Evolutionary conservation across 2,797 vertebrate genomes (phyloP), one percentile per base, ranked within the genome.

Genomic region (Poeciliopsis presidionis): DNA sequence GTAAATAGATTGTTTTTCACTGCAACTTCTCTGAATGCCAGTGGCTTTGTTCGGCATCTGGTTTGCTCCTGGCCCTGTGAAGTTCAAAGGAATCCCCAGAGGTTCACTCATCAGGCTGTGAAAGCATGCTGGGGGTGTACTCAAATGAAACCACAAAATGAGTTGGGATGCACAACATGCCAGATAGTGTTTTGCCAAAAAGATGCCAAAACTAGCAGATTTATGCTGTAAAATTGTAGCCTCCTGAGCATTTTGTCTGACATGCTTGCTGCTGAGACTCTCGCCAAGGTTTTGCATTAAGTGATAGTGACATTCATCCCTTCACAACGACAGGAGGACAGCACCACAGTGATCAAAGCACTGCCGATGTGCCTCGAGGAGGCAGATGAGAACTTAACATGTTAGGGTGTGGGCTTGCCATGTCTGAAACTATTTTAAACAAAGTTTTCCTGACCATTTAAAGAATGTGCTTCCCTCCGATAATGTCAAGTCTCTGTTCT

Each of bases 271-370:
- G 80, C 61, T 74, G 73, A 33, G 74, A 73, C 69, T 77, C 69
- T 81, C 78, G 77, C 74, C 67, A 28, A 77, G 63, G 72, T n/a
- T 88, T 88, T 92, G 91, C 91, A 86, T 88, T 88, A 93, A 94
- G 93, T 92, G 93, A 89, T 86, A 87, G 59, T 93, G 93, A 94
- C 93, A 92, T 77, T 93, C 91, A 93, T 94, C 93, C 87, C 86
- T 85, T 87, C 83, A 30, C 77, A 67, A 79, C 84, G 82, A 92
- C 87, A 82, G 89, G 84, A 88, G 85, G 85, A 91, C 81, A 81
- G 55, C 88, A 88, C 88, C 77, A 67, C 39, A 0, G 0, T 84
- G 91, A 94, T 93, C 89, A 93, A 92, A 94, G 93, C 74, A 9
- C 30, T 14, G 69, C 73, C 69, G 73, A 87, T 82, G 90, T 72